Conservation (phyloP, 2,797 vertebrate genomes). For the Acestrorhynchus altus region DNA sequence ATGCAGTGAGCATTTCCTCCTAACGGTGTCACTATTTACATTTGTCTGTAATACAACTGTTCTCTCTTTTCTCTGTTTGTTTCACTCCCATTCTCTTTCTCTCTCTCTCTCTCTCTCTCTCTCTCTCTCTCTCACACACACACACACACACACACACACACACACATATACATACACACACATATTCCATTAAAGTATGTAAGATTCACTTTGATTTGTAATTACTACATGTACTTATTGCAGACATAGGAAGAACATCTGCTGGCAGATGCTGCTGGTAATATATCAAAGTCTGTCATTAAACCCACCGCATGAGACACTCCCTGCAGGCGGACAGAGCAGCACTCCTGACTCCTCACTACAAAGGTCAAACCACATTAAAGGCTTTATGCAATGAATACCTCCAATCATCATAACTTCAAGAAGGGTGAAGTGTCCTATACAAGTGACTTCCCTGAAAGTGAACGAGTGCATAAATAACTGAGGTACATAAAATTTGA, state of each 20-base stretch:
- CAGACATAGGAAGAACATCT: slow-evolving; percentile 52
- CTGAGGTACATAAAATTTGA: not conserved
- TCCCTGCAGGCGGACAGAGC: slow-evolving; percentile 35
- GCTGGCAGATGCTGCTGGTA: slow-evolving; percentile 38
- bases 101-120: not conserved
- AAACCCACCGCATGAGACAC: slow-evolving; percentile 54
- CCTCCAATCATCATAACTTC: slow-evolving; percentile 35
- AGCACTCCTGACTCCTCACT: slow-evolving; percentile 24
- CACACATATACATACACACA: not conserved
- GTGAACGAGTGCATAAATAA: slow-evolving; percentile 17
- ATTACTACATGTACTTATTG: slow-evolving; percentile 32
- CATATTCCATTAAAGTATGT: slow-evolving; percentile 8
- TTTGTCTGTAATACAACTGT: not conserved
- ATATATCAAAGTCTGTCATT: slow-evolving; percentile 44
- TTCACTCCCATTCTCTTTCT: not conserved
- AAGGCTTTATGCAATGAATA: slow-evolving; percentile 35
- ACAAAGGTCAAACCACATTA: slow-evolving; percentile 56
- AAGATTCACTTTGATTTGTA: slow-evolving; percentile 49
- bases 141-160: no score
- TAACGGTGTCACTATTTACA: slow-evolving; percentile 70
- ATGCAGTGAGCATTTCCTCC: slow-evolving; percentile 50
- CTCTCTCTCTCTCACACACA: not conserved
- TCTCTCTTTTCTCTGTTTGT: not conserved
- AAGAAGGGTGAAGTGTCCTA: not conserved
- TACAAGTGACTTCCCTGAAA: slow-evolving; percentile 14